Evolutionary conservation across 2,888 invertebrate species (phyloP).

Genomic region (Cantharis lateralis): DNA sequence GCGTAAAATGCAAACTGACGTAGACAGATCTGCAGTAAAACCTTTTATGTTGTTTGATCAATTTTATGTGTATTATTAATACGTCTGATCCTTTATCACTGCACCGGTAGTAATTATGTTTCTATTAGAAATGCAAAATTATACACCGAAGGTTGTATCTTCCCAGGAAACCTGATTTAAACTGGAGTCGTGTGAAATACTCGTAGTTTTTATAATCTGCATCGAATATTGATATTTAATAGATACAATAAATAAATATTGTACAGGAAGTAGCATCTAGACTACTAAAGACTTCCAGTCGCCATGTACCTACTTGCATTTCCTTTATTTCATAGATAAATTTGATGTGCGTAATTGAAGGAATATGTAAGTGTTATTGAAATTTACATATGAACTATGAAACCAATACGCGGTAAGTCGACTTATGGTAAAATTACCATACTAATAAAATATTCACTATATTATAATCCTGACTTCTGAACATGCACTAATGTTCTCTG

Average conservation of each 20-base stretch:
- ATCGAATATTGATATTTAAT: neutral
- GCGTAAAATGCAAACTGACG: neutral
- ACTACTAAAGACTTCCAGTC: neutral
- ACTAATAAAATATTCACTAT: conserved; percentile 19
- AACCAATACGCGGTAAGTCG: conserved; percentile 13
- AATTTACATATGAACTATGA: conserved; percentile 13
- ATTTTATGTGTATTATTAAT: neutral
- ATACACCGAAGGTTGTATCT: neutral
- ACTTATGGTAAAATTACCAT: conserved; percentile 17
- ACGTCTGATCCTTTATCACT: neutral
- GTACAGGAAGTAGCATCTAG: neutral
- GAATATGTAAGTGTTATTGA: neutral
- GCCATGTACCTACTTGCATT: neutral
- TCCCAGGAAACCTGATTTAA: neutral
- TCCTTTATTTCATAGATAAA: neutral
- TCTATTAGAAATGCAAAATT: neutral
- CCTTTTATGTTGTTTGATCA: neutral
- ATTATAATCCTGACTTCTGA: conserved; percentile 16
- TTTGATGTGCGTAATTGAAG: neutral
- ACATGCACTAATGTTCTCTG: conserved; percentile 21
- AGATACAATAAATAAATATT: neutral
- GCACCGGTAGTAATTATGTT: neutral
- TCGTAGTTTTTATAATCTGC: neutral
- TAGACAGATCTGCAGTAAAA: neutral
- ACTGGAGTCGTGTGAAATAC: neutral